Percentiles rank a stretch among this genome's conserved stretches.
Conservation (phyloP, 1,140 invertebrate species). For the Drosophila lowei region DNA sequence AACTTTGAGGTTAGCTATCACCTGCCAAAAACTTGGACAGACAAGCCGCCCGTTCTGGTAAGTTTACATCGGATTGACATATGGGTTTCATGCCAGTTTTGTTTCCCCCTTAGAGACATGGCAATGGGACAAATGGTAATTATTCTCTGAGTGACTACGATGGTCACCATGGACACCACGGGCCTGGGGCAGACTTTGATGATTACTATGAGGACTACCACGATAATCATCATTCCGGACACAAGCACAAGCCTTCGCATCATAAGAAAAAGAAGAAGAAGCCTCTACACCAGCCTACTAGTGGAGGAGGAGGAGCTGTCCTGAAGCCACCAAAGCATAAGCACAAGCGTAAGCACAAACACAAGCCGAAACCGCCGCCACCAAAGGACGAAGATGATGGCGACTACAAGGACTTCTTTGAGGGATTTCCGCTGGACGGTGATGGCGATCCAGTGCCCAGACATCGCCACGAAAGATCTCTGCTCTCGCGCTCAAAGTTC, state of each 20-base stretch:
- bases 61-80: not conserved
- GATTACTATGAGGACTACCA: constrained; percentile 54
- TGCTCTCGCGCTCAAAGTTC: constrained; percentile 63
- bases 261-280: constrained; percentile 41
- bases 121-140: constrained; percentile 38
- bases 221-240: constrained; percentile 6
- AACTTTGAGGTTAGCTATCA: constrained; percentile 89
- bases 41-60: constrained; percentile 49
- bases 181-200: constrained; percentile 17
- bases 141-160: constrained; percentile 3
- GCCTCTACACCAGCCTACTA: constrained; percentile 8
- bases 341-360: constrained; percentile 30
- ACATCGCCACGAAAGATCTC: constrained; percentile 22
- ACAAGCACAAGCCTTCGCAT: constrained; percentile 25
- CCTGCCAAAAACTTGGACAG: constrained; percentile 73
- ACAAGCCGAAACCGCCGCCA: constrained; percentile 23
- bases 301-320: not conserved
- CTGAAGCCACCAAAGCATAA: constrained; percentile 29
- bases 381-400: constrained; percentile 11
- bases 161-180: constrained; percentile 9
- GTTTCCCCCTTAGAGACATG: constrained; percentile 3
- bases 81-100: no score
- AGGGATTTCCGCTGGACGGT: constrained; percentile 43
- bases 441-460: constrained; percentile 17
- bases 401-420: constrained; percentile 65